phyloP scores from a whole-genome alignment of 1,140 invertebrate genomes.

The Lasioglossum baleicum region DNA sequence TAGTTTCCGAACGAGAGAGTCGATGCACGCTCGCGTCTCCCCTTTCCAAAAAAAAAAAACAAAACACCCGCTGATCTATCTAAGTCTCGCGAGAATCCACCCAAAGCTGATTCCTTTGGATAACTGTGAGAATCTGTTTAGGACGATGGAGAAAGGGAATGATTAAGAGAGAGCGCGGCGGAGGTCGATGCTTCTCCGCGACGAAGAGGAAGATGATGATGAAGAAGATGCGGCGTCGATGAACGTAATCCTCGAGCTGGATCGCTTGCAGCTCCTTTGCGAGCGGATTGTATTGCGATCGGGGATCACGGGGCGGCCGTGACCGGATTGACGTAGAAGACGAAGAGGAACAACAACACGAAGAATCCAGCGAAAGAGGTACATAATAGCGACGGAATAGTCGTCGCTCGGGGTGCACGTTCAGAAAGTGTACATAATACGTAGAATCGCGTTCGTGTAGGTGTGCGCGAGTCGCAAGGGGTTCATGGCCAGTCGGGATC shows the following conservation, averaged over 20 bases:
- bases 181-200: neutral
- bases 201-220: neutral
- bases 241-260: neutral
- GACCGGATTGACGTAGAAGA: too few relatives aligned
- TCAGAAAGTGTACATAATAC: neutral
- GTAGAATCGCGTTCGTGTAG: conserved; percentile 20
- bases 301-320: neutral
- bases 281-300: neutral
- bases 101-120: conserved; percentile 11
- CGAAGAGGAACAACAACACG: neutral
- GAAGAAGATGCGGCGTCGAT: neutral
- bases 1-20: conserved; percentile 2
- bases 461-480: neutral
- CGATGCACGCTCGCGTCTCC: conserved; percentile 29
- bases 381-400: conserved; percentile 19
- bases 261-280: neutral
- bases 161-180: neutral
- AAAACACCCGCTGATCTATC: too few relatives aligned
- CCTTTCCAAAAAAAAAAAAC: conserved; percentile 5
- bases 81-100: conserved; percentile 7
- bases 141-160: conserved; percentile 30
- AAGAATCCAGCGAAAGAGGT: conserved; percentile 20
- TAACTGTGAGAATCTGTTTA: conserved; percentile 56
- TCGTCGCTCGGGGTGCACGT: conserved; percentile 19
- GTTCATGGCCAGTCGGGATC: conserved; percentile 24